phyloP scores from a whole-genome alignment of 2,797 vertebrate species.

The Cuniculus paca region DNA sequence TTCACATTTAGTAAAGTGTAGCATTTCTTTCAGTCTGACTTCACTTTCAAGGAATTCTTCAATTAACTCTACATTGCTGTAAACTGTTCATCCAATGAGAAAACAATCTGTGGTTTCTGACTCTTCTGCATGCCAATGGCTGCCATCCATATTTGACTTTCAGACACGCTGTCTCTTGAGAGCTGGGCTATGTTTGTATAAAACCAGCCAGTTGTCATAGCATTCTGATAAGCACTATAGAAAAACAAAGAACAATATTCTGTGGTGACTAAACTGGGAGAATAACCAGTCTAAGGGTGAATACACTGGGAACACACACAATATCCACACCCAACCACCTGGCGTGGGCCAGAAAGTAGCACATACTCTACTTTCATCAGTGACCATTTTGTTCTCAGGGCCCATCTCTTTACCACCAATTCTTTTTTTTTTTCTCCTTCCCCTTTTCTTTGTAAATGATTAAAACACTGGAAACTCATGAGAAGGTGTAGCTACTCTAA shows the following conservation, averaged over 20 bases:
- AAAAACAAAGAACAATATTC: constrained; percentile 83
- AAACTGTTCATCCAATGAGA: constrained; percentile 88
- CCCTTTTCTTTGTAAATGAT: constrained; percentile 42
- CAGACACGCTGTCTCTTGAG: constrained; percentile 87
- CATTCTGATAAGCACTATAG: constrained; percentile 88
- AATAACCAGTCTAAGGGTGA: constrained; percentile 68
- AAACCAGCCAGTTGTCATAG: constrained; percentile 89
- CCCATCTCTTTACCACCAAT: constrained; percentile 5
- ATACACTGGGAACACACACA: constrained; percentile 17
- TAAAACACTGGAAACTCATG: constrained; percentile 62
- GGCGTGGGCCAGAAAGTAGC: constrained; percentile 34
- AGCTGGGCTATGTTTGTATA: constrained; percentile 86
- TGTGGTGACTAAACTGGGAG: constrained; percentile 74
- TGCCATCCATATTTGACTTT: constrained; percentile 90
- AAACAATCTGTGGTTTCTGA: constrained; percentile 90
- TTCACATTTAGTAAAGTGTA: constrained; percentile 89
- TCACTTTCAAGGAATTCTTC: constrained; percentile 94
- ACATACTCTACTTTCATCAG: not conserved
- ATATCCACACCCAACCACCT: constrained; percentile 36
- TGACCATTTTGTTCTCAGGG: not conserved
- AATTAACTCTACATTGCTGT: constrained; percentile 91
- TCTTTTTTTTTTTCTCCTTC: not conserved
- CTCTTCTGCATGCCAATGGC: constrained; percentile 88
- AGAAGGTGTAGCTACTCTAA: constrained; percentile 38
- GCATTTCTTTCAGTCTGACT: constrained; percentile 90